A percentile compares a stretch with the other conserved stretches of the same genome.
These are phyloP conservation scores for Scaptomyza hsui DNA, from an alignment of 1,140 invertebrate species.

Conservation along the genomic window DNA sequence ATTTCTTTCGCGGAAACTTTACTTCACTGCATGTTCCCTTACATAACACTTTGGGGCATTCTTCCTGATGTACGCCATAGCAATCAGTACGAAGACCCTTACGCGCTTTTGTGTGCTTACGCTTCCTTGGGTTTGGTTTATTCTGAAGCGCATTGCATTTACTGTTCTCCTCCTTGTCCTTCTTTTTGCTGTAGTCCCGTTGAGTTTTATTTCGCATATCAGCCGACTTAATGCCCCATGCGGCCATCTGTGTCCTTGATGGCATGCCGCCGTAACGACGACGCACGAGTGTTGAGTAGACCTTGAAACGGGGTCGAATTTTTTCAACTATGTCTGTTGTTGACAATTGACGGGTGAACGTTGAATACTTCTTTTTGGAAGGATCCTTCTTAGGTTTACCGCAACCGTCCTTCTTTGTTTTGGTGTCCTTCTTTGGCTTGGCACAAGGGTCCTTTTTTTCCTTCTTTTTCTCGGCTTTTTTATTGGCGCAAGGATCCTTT, in stretches of 20 bases:
- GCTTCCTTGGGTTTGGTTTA: conserved; percentile 19
- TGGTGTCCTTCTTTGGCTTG: conserved; percentile 22
- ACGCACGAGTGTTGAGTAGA: conserved; percentile 48
- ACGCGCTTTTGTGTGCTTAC: conserved; percentile 47
- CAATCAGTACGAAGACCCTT: conserved; percentile 44
- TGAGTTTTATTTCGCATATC: neutral
- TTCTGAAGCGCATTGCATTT: conserved; percentile 32
- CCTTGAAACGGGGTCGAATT: conserved; percentile 20
- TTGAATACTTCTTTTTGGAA: conserved; percentile 55
- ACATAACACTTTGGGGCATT: conserved; percentile 21
- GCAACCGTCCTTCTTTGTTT: conserved; percentile 36
- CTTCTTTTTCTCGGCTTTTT: neutral
- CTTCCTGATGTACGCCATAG: neutral
- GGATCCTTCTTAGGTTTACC: conserved; percentile 33
- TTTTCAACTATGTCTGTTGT: conserved; percentile 2
- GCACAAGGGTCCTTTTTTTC: conserved; percentile 43
- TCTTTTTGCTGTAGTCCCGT: conserved; percentile 12
- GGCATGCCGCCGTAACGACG: conserved; percentile 45
- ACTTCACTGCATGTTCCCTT: conserved; percentile 28
- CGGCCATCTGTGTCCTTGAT: neutral
- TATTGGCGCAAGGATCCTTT: conserved; percentile 47
- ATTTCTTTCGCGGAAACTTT: conserved; percentile 53
- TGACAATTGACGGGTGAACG: conserved; percentile 35
- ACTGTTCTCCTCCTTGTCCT: neutral
- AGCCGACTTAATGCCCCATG: neutral